Base-by-base conservation (phyloP, 1,140 invertebrate species). In the Hirudo medicinalis region DNA sequence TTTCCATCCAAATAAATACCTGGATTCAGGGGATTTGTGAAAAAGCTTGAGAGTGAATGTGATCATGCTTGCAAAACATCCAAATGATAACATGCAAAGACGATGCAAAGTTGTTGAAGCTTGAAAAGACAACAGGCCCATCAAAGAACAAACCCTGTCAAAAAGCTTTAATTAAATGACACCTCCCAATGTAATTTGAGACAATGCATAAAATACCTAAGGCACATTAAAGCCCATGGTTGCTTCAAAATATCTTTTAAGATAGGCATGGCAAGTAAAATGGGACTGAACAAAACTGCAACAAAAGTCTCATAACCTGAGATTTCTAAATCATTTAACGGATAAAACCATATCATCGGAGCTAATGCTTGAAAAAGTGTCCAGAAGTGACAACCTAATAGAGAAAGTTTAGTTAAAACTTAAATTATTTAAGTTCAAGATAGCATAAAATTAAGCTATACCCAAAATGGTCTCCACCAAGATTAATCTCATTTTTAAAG, bases 331-430 rank as follows among this genome's bases (percentile, higher is more conserved):
- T 82, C 78, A 75, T 82, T 82, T 13, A 83, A 75, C 25, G 82
- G 82, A 74, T 80, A 83, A 72, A 83, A 83, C 82, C 81, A 82
- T 63, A 83, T 81, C 79, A 82, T 80, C 6, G 80, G 79, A n/a
- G 75, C 77, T 27, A 83, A 71, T 9, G 76, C 81, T 76, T 80
- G 79, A 69, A 83, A 82, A 25, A 83, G 71, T 57, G 74, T 79
- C 82, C 82, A 83, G 71, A 82, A 83, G 25, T 79, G 74, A 75
- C 76, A 82, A 54, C 80, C 80, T 82, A 75, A 60, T 78, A 77
- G 63, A 57, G 70, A 74, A 71, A 73, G 72, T 69, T 72, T 43
- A 19, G 6, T 72, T n/a, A n/a, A n/a, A 57, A 36, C 32, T 73
- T 63, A 63, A 11, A n/a, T 49, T 13, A 49, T 49, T 49, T 49